These are phyloP conservation scores for Petroica traversi DNA, from an alignment of 2,113 vertebrate genomes.

Conservation along the genomic window DNA sequence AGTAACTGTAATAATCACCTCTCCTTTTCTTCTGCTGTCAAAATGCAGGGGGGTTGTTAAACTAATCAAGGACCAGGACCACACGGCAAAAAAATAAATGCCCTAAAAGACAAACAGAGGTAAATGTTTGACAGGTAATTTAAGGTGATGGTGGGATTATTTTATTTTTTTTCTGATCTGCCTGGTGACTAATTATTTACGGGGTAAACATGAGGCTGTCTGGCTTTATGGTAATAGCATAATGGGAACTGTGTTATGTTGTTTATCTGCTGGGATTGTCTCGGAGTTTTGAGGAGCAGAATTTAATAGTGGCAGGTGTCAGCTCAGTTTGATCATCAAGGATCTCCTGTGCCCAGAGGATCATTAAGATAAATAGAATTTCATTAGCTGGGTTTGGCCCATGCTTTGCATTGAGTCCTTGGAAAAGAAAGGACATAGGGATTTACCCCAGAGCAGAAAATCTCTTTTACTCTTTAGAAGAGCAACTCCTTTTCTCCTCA, in stretches of 20 bases:
- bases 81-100: slow-evolving; percentile 40
- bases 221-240: not conserved
- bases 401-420: not conserved
- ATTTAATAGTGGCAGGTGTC: not conserved
- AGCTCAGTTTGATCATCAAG: slow-evolving; percentile 11
- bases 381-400: not conserved
- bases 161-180: not conserved
- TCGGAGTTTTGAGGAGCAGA: not conserved
- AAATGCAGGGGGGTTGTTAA: slow-evolving; percentile 9
- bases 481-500: not conserved
- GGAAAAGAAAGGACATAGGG: not conserved
- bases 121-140: slow-evolving; percentile 25
- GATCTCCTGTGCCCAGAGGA: not conserved
- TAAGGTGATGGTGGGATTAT: not conserved
- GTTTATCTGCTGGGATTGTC: slow-evolving; percentile 10
- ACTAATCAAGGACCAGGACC: slow-evolving; percentile 28
- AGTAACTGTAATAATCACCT: slow-evolving; percentile 72
- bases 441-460: not conserved
- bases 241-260: not conserved
- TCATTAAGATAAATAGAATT: slow-evolving; percentile 23
- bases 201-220: slow-evolving; percentile 30
- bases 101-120: not conserved
- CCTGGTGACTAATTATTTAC: slow-evolving; percentile 56
- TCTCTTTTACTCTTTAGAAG: not conserved
- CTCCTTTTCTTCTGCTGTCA: slow-evolving; percentile 50